Evolutionary conservation across 2,888 invertebrate genomes (phyloP), one percentile per base, ranked within the genome.

Genomic region (Argyresthia goedartella): DNA sequence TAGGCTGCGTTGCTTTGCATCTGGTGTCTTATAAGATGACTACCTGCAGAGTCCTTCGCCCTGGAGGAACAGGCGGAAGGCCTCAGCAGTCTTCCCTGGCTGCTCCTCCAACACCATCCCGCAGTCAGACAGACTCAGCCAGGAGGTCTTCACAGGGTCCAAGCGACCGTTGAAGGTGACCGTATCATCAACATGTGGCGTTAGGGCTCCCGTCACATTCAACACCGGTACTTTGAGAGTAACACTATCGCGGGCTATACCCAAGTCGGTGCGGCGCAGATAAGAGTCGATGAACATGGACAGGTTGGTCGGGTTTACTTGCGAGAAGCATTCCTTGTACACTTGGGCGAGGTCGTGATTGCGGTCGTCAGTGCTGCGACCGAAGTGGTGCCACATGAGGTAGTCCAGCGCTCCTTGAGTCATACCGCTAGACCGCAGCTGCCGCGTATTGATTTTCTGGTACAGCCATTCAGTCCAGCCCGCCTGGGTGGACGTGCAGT

Each of bases 381-480:
- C 99, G 79, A 99, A 99, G 79, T 99, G 99, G 82, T 99, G 98
- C 99, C 99, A 99, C 95, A 99, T 96, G 59, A 99, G 88, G 73
- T 99, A 99, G 69, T 99, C 97, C 59, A 97, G 88, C 6, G 96
- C 96, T 53, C 96, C 93, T 72, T 96, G 95, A 51, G 96, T 96
- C 95, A 96, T 95, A 51, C 96, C 96, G 70, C 93, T 95, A 16
- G 94, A 92, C 60, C 95, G 90, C 59, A 97, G 88, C 81, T 96
- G 93, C 61, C 95, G 90, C 9, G 95, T 93, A 76, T 97, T 97
- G 66, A 98, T 90, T 88, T 99, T 99, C 85, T 99, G 98, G 76
- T 99, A 99, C 45, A 97, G 96, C 99, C 99, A 99, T 80, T 99
- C 99, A 58, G 98, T 95, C 99, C 99, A 99, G 13, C 99, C 98